Conservation (phyloP, 2,888 invertebrate genomes). For the Trachelus stipa region DNA sequence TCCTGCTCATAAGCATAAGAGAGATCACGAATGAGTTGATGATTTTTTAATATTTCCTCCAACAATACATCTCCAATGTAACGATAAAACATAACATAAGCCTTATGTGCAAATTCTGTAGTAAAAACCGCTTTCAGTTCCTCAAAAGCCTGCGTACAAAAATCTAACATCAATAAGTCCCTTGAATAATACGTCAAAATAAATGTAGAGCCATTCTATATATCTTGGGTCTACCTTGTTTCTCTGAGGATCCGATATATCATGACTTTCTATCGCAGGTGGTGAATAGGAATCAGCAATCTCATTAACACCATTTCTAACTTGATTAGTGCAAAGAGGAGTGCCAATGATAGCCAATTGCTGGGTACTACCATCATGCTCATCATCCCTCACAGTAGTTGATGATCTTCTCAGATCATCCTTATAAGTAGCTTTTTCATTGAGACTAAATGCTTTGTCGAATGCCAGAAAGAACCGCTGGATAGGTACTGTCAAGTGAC, state of each 20-base stretch:
- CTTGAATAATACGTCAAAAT: conserved; percentile 1
- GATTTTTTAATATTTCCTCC: conserved; percentile 81
- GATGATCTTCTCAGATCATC: conserved; percentile 66
- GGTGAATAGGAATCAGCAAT: conserved; percentile 75
- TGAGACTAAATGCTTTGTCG: conserved; percentile 76
- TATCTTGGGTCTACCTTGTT: conserved; percentile 43
- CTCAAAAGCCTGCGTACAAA: conserved; percentile 73
- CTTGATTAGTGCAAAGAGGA: conserved; percentile 4
- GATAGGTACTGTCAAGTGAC: conserved; percentile 77
- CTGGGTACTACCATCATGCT: conserved; percentile 71
- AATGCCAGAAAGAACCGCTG: conserved; percentile 83
- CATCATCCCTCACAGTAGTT: background rate
- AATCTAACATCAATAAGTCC: conserved; percentile 12
- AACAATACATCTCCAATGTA: conserved; percentile 79
- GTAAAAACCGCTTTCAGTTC: conserved; percentile 88
- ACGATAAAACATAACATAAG: conserved; percentile 82
- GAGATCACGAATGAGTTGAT: conserved; percentile 79
- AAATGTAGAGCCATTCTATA: background rate
- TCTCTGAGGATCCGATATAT: conserved; percentile 52
- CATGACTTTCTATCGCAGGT: conserved; percentile 59
- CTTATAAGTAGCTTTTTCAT: conserved; percentile 69
- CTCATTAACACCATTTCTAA: conserved; percentile 59
- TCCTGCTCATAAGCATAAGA: conserved; percentile 80
- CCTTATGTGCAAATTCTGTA: conserved; percentile 84
- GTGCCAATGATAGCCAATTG: conserved; percentile 72